Percentiles rank a stretch among this genome's conserved stretches.
phyloP scores from a whole-genome alignment of 2,113 vertebrate species.

The rabbit (Oryctolagus cuniculus) region DNA sequence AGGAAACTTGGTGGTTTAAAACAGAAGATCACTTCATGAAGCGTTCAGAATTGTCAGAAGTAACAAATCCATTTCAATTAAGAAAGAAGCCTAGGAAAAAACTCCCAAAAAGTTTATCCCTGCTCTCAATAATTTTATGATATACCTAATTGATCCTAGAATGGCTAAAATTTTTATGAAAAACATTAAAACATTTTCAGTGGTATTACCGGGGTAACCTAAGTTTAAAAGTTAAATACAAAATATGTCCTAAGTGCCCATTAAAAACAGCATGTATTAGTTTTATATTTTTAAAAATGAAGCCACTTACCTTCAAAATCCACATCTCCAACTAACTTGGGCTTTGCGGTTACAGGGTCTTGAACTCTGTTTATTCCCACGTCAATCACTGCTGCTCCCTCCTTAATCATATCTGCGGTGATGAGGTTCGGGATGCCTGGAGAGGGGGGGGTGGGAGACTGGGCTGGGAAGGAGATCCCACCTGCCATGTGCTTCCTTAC shows the following conservation, averaged over 20 bases:
- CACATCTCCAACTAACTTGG: constrained; percentile 95
- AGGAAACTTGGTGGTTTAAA: neutral
- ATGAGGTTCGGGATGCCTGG: constrained; percentile 98
- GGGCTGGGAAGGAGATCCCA: neutral
- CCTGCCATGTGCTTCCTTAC: neutral
- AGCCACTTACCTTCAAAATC: constrained; percentile 95
- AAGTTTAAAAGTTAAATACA: constrained; percentile 33
- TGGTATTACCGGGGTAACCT: neutral
- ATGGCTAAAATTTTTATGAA: constrained; percentile 29
- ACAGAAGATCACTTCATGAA: constrained; percentile 41
- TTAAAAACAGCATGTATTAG: neutral
- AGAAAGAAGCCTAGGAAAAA: neutral
- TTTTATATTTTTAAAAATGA: constrained; percentile 5
- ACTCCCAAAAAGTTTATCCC: neutral
- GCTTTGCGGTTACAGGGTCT: constrained; percentile 93
- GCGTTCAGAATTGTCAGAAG: constrained; percentile 24
- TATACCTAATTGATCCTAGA: neutral
- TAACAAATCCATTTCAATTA: constrained; percentile 3
- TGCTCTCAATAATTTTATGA: constrained; percentile 1
- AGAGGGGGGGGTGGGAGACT: neutral
- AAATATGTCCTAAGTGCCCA: constrained; percentile 37
- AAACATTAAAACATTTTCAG: neutral
- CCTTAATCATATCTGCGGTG: constrained; percentile 98
- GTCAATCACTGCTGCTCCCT: constrained; percentile 96
- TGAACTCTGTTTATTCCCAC: constrained; percentile 96